Conservation (phyloP, 1,140 invertebrate species). For the Halotydeus destructor region DNA sequence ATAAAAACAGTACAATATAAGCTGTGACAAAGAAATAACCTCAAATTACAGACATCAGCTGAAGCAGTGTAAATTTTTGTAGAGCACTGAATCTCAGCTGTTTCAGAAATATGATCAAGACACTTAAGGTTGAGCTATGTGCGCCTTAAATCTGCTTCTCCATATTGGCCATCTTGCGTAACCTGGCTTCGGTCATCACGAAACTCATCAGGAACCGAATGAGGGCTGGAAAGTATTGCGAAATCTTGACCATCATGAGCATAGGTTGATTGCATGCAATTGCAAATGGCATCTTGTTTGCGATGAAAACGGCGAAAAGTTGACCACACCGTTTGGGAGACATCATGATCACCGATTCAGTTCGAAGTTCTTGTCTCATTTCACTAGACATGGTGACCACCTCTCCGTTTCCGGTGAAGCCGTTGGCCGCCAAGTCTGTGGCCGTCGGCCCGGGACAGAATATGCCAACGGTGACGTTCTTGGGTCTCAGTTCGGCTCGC, state of each 20-base stretch:
- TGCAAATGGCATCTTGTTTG: slow-evolving; percentile 46
- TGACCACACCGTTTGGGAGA: slow-evolving; percentile 44
- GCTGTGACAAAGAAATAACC: no score
- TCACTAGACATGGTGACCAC: slow-evolving; percentile 27
- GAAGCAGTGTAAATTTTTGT: no score
- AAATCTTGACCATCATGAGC: slow-evolving; percentile 38
- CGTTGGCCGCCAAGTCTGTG: slow-evolving; percentile 42
- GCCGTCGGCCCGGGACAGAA: slow-evolving; percentile 51
- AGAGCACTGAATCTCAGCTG: no score
- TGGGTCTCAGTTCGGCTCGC: slow-evolving; percentile 11
- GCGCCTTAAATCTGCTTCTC: no score
- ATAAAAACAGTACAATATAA: no score
- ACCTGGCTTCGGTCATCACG: no score
- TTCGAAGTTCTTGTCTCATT: no score
- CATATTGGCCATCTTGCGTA: no score
- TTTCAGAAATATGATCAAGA: no score
- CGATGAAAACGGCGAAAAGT: slow-evolving; percentile 48
- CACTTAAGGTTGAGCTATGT: no score
- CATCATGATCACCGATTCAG: slow-evolving; percentile 28
- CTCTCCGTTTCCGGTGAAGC: slow-evolving; percentile 44
- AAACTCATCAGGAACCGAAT: no score
- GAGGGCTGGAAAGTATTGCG: slow-evolving; percentile 7
- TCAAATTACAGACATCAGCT: no score
- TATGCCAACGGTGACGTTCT: slow-evolving; percentile 38
- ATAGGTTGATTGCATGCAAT: slow-evolving; percentile 47